A percentile compares a stretch with the other conserved stretches of the same genome.
These are phyloP conservation scores for Limnephilus auricula DNA, from an alignment of 2,888 invertebrate genomes.

Conservation along the genomic window DNA sequence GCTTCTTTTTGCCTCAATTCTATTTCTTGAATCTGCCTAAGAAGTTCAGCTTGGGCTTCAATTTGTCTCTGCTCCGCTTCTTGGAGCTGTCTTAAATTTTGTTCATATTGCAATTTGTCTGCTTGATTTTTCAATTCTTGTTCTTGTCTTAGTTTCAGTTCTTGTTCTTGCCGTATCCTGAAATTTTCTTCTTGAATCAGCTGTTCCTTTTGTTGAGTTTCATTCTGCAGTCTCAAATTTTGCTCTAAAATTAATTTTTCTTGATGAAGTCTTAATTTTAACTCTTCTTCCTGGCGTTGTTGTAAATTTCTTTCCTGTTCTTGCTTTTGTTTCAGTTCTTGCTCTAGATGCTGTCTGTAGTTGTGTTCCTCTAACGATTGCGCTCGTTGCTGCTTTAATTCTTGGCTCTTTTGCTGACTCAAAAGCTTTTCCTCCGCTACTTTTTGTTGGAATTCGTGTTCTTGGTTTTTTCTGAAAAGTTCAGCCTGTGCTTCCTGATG, in stretches of 20 bases:
- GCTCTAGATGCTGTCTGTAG: neutral
- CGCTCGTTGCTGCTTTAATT: neutral
- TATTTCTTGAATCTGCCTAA: neutral
- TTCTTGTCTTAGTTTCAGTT: neutral
- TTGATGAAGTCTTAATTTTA: neutral
- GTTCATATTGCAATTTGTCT: neutral
- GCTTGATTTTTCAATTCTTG: neutral
- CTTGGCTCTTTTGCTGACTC: neutral
- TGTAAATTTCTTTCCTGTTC: neutral
- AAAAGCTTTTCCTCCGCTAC: neutral
- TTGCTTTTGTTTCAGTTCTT: neutral
- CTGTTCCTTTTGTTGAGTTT: neutral
- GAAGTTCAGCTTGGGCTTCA: neutral
- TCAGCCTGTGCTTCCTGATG: neutral
- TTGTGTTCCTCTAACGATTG: neutral
- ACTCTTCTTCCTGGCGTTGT: neutral
- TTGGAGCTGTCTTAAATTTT: neutral
- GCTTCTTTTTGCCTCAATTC: conserved; percentile 2
- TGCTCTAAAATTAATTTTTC: neutral
- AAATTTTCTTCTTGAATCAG: neutral
- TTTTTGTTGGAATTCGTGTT: neutral
- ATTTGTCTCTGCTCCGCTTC: neutral
- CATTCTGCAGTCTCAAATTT: neutral
- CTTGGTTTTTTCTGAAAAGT: neutral
- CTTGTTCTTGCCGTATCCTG: neutral